Percentiles rank a stretch among this genome's conserved stretches.
These are phyloP conservation scores for Carassius carassius DNA, from an alignment of 2,113 vertebrate genomes.

Conservation along the genomic window DNA sequence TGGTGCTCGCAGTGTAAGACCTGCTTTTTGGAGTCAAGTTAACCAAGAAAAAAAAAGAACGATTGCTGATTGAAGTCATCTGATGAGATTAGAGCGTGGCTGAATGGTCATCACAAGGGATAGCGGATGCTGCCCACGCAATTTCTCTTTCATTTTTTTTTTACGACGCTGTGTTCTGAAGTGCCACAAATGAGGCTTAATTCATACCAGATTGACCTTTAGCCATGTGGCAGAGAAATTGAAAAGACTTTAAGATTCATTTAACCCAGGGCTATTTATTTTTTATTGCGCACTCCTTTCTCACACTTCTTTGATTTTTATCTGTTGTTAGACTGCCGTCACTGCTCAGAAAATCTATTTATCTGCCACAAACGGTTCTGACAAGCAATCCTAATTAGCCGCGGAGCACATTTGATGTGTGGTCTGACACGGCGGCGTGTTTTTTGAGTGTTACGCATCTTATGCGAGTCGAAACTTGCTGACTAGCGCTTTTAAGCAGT, in stretches of 20 bases:
- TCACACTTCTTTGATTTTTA: slow-evolving; percentile 39
- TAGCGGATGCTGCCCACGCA: neutral
- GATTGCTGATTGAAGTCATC: slow-evolving; percentile 40
- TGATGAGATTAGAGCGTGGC: slow-evolving; percentile 49
- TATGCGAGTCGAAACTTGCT: neutral
- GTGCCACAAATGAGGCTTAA: slow-evolving; percentile 19
- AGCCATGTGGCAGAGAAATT: slow-evolving; percentile 25
- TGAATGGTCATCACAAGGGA: slow-evolving; percentile 26
- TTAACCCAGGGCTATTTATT: slow-evolving; percentile 25
- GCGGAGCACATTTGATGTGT: neutral
- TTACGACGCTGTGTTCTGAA: neutral
- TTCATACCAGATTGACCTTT: slow-evolving; percentile 47
- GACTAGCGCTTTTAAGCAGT: neutral
- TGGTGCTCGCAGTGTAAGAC: neutral
- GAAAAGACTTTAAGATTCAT: slow-evolving; percentile 38
- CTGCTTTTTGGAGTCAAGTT: slow-evolving; percentile 16
- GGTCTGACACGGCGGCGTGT: neutral
- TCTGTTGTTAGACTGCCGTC: slow-evolving; percentile 24
- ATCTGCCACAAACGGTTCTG: slow-evolving; percentile 10
- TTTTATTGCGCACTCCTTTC: slow-evolving; percentile 24
- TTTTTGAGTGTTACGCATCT: neutral
- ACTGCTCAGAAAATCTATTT: slow-evolving; percentile 13
- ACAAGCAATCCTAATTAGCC: slow-evolving; percentile 34
- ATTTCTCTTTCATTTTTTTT: slow-evolving; percentile 27
- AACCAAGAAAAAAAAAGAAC: slow-evolving; percentile 20